These are phyloP conservation scores for Perca schrenkii DNA, from an alignment of 2,113 vertebrate genomes.

Conservation along the genomic window DNA sequence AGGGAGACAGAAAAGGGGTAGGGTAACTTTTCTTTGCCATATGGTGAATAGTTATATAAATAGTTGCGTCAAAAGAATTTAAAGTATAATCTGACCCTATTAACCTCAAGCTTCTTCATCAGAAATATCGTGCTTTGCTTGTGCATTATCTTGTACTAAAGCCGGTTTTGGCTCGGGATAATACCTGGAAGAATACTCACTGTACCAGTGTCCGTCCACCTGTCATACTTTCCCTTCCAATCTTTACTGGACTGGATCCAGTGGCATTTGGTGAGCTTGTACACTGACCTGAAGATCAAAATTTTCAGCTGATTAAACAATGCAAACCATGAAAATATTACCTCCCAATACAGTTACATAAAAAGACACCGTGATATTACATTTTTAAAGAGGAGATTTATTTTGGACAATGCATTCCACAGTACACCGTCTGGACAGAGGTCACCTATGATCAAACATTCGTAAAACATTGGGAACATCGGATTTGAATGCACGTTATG, in stretches of 20 bases:
- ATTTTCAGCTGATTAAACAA: neutral
- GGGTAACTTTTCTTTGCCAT: no score
- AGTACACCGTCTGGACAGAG: conserved; percentile 70
- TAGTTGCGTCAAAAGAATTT: neutral
- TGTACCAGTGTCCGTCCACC: neutral
- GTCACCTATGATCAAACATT: conserved; percentile 69
- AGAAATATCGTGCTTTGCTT: neutral
- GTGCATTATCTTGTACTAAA: neutral
- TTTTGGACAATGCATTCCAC: conserved; percentile 75
- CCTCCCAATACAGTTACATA: conserved; percentile 37
- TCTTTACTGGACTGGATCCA: conserved; percentile 19
- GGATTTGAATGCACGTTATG: conserved; percentile 60
- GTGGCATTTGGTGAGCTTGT: neutral
- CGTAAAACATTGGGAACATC: conserved; percentile 61
- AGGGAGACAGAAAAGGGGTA: neutral
- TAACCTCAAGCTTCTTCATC: neutral
- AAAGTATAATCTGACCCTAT: neutral
- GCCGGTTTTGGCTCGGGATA: neutral
- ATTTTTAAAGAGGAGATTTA: conserved; percentile 76
- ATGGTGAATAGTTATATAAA: neutral
- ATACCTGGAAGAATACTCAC: neutral
- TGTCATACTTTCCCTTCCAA: neutral
- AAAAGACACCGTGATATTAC: conserved; percentile 19
- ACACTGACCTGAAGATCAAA: neutral
- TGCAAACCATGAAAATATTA: neutral